Evolutionary conservation across 2,888 invertebrate species (phyloP).

Genomic region (Agriotes lineatus): DNA sequence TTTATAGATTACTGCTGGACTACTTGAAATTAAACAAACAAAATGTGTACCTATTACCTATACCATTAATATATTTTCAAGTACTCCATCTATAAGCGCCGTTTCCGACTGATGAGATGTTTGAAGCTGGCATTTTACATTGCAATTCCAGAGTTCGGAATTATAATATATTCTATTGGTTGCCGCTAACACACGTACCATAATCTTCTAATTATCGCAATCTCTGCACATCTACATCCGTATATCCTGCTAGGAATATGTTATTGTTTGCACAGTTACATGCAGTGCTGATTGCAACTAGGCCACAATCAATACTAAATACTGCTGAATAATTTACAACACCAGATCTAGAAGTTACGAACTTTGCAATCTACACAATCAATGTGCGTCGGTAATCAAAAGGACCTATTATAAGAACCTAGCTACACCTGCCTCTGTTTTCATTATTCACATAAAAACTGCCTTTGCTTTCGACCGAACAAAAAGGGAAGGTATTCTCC

Average conservation of each 20-base stretch:
- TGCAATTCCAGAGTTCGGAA: background rate
- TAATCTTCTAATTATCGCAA: conserved; percentile 58
- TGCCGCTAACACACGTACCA: conserved; percentile 39
- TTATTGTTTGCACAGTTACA: conserved; percentile 55
- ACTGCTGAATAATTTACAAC: conserved; percentile 52
- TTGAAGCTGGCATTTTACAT: background rate
- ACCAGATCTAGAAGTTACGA: conserved; percentile 31
- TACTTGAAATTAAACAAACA: too few relatives aligned
- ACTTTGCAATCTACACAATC: conserved; percentile 27
- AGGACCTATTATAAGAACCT: conserved; percentile 17
- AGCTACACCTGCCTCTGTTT: conserved; percentile 15
- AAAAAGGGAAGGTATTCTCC: too few relatives aligned
- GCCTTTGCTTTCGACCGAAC: background rate
- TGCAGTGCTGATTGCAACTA: conserved; percentile 56
- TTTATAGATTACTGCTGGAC: too few relatives aligned
- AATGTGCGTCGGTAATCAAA: conserved; percentile 29
- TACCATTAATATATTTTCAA: too few relatives aligned
- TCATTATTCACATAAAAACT: background rate
- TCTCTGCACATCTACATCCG: conserved; percentile 31
- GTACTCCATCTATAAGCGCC: too few relatives aligned
- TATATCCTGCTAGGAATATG: conserved; percentile 39
- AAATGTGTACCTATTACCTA: too few relatives aligned
- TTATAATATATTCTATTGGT: conserved; percentile 27
- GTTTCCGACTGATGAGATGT: too few relatives aligned
- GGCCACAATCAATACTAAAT: conserved; percentile 57